Evolutionary conservation across 2,113 vertebrate species (phyloP).

Genomic region (Tichodroma muraria): DNA sequence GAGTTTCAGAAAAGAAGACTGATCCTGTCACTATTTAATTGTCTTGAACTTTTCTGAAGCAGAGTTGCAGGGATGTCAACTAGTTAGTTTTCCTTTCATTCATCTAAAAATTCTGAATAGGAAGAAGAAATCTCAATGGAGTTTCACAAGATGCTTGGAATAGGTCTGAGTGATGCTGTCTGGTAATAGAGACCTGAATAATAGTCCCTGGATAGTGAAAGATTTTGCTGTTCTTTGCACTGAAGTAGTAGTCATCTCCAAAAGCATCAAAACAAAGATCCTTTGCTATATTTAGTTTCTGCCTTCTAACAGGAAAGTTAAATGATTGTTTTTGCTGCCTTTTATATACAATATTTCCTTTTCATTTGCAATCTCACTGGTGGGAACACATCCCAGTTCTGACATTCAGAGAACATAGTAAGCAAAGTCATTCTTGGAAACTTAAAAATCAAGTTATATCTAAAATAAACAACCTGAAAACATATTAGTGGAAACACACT

Average conservation of each 20-base stretch:
- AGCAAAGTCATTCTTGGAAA: neutral
- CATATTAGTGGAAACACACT: neutral
- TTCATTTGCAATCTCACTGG: neutral
- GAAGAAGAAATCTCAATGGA: neutral
- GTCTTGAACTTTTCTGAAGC: neutral
- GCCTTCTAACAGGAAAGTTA: neutral
- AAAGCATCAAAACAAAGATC: neutral
- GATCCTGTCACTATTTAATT: neutral
- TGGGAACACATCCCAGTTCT: neutral
- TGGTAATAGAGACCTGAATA: neutral
- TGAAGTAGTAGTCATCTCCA: neutral
- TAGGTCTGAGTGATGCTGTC: neutral
- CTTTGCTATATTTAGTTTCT: neutral
- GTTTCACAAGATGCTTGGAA: neutral
- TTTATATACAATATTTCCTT: neutral
- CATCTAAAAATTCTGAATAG: neutral
- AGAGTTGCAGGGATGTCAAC: neutral
- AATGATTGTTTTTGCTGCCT: neutral
- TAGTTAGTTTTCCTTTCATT: neutral
- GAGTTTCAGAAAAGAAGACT: neutral
- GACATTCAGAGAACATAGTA: neutral
- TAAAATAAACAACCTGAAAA: neutral
- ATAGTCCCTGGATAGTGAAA: neutral
- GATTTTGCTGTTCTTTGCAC: neutral
- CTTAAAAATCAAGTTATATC: neutral